Evolutionary conservation across 2,888 invertebrate genomes (phyloP).

Genomic region (Platerodrilus igneus): DNA sequence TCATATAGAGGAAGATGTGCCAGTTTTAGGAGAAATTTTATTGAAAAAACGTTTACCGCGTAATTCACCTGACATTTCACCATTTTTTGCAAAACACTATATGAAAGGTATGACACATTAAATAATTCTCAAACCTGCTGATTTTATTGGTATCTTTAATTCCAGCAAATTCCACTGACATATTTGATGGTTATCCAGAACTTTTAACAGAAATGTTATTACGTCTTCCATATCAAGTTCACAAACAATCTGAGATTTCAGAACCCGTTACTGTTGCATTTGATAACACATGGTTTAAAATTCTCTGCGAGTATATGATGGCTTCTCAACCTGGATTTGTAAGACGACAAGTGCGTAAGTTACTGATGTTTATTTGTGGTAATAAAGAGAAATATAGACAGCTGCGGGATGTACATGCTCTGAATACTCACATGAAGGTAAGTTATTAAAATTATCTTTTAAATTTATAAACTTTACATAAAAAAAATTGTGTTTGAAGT

Average conservation of each 20-base stretch:
- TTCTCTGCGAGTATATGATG: constrained; percentile 94
- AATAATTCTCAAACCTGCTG: constrained; percentile 4
- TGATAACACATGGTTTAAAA: constrained; percentile 68
- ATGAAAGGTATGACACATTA: constrained; percentile 60
- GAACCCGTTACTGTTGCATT: constrained; percentile 51
- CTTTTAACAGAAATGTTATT: constrained; percentile 94
- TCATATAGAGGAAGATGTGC: constrained; percentile 44
- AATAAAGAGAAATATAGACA: constrained; percentile 94
- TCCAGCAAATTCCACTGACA: constrained; percentile 77
- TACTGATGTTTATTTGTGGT: constrained; percentile 87
- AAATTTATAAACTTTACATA: no score
- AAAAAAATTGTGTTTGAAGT: no score
- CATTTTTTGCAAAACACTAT: constrained; percentile 89
- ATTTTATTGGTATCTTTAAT: constrained; percentile 5
- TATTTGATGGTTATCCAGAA: constrained; percentile 91
- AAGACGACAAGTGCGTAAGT: constrained; percentile 86
- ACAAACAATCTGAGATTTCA: constrained; percentile 62
- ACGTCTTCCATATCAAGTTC: constrained; percentile 89
- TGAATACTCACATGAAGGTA: constrained; percentile 82
- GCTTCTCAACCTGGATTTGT: constrained; percentile 84
- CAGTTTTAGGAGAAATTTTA: constrained; percentile 60
- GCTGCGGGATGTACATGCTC: constrained; percentile 86
- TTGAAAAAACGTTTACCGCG: constrained; percentile 77
- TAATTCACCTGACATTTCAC: constrained; percentile 90
- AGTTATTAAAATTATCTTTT: constrained; percentile 9